These are phyloP conservation scores for Silurus aristotelis DNA, from an alignment of 2,797 vertebrate genomes.

Conservation along the genomic window DNA sequence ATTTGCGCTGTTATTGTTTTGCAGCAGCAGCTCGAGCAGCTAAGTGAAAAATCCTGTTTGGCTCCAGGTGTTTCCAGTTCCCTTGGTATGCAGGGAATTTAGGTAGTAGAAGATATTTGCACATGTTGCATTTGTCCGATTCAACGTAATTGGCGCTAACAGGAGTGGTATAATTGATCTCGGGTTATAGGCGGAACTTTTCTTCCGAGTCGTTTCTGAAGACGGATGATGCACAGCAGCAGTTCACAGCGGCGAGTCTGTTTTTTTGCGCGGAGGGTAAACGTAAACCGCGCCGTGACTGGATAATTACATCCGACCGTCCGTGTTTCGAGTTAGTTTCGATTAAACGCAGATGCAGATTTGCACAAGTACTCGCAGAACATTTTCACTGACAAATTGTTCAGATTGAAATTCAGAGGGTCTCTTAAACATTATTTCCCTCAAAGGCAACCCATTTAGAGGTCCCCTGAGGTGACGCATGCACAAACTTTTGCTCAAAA, in stretches of 20 bases:
- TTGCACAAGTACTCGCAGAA: not conserved
- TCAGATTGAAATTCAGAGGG: not conserved
- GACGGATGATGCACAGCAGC: not conserved
- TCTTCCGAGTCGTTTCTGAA: not conserved
- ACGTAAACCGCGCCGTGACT: not conserved
- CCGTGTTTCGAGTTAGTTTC: not conserved
- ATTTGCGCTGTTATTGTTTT: not conserved
- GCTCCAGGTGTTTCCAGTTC: constrained; percentile 41
- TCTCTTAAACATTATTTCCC: not conserved
- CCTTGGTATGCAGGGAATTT: constrained; percentile 29
- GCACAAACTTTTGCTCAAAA: not conserved
- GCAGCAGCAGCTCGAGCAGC: not conserved
- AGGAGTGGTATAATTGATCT: not conserved
- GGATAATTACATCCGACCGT: constrained; percentile 3
- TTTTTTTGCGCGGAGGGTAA: not conserved
- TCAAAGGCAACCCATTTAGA: not conserved
- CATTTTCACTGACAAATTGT: constrained; percentile 6
- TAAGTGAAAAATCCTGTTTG: constrained; percentile 5
- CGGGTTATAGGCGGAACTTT: constrained; percentile 5
- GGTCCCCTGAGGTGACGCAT: not conserved
- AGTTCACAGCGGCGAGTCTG: not conserved
- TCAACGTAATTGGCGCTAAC: not conserved
- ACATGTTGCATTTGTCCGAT: constrained; percentile 20
- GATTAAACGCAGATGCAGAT: not conserved
- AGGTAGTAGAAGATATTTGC: constrained; percentile 1